Evolutionary conservation across 2,113 vertebrate species (phyloP).

Genomic region (Triplophysa tibetana): DNA sequence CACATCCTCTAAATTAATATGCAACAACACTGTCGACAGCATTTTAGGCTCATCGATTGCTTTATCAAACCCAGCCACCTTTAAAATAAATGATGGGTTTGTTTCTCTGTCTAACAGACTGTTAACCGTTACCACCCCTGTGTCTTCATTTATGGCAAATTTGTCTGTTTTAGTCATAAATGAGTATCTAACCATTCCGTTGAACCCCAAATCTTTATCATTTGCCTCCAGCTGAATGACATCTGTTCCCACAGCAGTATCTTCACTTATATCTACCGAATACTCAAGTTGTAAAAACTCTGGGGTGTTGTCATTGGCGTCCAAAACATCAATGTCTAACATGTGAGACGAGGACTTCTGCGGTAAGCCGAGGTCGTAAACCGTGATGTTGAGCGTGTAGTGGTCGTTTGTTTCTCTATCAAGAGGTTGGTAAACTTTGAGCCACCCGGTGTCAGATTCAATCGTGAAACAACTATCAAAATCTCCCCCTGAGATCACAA

Average conservation of each 20-base stretch:
- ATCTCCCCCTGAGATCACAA: conserved; percentile 81
- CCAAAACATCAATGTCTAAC: conserved; percentile 74
- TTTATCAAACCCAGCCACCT: conserved; percentile 79
- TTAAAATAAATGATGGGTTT: conserved; percentile 70
- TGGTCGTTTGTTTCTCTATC: conserved; percentile 77
- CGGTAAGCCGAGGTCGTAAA: conserved; percentile 82
- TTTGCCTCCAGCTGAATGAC: conserved; percentile 82
- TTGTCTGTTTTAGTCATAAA: conserved; percentile 79
- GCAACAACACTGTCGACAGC: conserved; percentile 76
- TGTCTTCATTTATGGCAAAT: conserved; percentile 75
- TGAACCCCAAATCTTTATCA: conserved; percentile 78
- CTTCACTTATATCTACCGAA: conserved; percentile 79
- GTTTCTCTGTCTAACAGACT: conserved; percentile 75
- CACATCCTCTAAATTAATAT: conserved; percentile 78
- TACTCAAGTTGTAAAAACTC: conserved; percentile 80
- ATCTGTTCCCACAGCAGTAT: conserved; percentile 69
- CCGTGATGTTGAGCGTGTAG: conserved; percentile 80
- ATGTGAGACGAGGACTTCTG: conserved; percentile 78
- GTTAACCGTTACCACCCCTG: conserved; percentile 75
- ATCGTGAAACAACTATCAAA: conserved; percentile 79
- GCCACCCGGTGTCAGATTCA: conserved; percentile 79
- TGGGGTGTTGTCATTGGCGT: conserved; percentile 81
- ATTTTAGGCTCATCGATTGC: conserved; percentile 71
- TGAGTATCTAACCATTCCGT: conserved; percentile 76
- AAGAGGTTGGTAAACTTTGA: conserved; percentile 78